Evolutionary conservation across 2,888 invertebrate species (phyloP).

Genomic region (Noctua comes): DNA sequence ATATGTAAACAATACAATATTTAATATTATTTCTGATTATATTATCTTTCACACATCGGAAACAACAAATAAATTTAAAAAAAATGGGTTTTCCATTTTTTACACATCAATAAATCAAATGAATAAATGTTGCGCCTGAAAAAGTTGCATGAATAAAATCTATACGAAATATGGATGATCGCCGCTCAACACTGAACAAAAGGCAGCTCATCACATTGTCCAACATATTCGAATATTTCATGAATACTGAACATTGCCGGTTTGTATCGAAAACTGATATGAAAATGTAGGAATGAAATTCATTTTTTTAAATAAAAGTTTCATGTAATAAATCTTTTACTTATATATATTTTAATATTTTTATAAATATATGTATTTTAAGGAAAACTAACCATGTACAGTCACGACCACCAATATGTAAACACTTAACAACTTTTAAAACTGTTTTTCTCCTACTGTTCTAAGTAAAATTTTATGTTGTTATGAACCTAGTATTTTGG

Average conservation of each 20-base stretch:
- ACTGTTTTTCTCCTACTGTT: too few relatives aligned
- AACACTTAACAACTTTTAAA: too few relatives aligned
- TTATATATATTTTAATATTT: too few relatives aligned
- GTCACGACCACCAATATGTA: too few relatives aligned
- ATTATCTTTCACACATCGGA: too few relatives aligned
- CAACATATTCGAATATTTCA: background rate
- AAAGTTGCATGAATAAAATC: background rate
- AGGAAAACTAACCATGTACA: too few relatives aligned
- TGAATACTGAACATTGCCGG: constrained; percentile 11
- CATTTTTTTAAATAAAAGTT: too few relatives aligned
- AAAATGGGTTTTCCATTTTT: background rate
- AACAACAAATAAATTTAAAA: too few relatives aligned
- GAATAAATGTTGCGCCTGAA: background rate
- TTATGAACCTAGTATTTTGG: too few relatives aligned
- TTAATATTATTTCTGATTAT: background rate
- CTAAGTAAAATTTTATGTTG: too few relatives aligned
- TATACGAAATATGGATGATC: background rate
- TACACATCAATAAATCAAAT: constrained; percentile 11
- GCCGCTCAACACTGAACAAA: constrained; percentile 2
- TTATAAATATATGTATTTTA: too few relatives aligned
- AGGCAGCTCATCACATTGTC: background rate
- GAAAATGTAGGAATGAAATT: background rate
- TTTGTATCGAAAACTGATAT: background rate
- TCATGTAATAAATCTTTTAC: too few relatives aligned
- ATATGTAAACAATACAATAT: background rate